Conservation (phyloP, 2,797 vertebrate genomes). For the Allobates femoralis region DNA sequence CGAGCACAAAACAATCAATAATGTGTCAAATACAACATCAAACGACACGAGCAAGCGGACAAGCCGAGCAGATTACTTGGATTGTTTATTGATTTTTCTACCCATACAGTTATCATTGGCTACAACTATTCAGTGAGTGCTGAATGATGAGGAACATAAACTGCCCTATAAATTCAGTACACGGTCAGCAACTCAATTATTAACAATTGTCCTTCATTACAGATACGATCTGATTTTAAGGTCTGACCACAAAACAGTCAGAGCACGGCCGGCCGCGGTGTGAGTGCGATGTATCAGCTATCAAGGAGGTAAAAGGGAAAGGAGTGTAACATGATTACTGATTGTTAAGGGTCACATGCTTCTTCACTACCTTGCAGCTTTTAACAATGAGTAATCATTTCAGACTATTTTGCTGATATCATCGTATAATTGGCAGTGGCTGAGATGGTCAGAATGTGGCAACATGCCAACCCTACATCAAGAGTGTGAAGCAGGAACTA, state of each 20-base stretch:
- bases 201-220: background rate
- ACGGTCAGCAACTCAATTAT: background rate
- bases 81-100: constrained; percentile 50
- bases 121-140: background rate
- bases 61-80: background rate
- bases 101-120: background rate
- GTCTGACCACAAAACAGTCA: background rate
- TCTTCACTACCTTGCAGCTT: too few relatives aligned
- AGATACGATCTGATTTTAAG: background rate
- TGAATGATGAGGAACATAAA: background rate
- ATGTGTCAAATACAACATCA: background rate
- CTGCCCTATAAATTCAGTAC: background rate
- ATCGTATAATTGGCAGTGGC: too few relatives aligned
- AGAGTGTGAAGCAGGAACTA: too few relatives aligned
- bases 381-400: too few relatives aligned
- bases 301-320: too few relatives aligned
- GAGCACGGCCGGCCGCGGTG: too few relatives aligned
- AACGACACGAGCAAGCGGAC: background rate
- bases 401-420: too few relatives aligned
- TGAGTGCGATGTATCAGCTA: too few relatives aligned
- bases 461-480: too few relatives aligned
- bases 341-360: too few relatives aligned
- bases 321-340: too few relatives aligned
- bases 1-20: constrained; percentile 12
- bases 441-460: too few relatives aligned